phyloP scores from a whole-genome alignment of 2,113 vertebrate species.

The Cichladusa arquata region DNA sequence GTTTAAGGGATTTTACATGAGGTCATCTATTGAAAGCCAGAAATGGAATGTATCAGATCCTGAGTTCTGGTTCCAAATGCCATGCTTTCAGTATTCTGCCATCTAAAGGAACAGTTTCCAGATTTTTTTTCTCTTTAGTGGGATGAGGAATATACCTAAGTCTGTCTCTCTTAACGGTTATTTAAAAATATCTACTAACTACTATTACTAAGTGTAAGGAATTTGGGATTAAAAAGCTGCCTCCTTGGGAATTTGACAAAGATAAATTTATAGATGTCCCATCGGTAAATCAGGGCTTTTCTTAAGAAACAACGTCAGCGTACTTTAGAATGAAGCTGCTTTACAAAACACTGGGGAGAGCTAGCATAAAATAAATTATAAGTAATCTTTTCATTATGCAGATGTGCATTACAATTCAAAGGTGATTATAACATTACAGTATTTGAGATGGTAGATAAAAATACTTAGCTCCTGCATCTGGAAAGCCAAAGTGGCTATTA shows the following conservation, averaged over 20 bases:
- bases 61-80: background rate
- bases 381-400: background rate
- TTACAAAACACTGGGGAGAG: background rate
- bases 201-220: background rate
- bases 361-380: background rate
- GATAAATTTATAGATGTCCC: background rate
- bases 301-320: background rate
- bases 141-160: background rate
- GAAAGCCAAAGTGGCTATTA: background rate
- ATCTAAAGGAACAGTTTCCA: background rate
- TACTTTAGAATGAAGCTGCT: background rate
- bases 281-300: background rate
- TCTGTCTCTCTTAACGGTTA: background rate
- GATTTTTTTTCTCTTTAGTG: background rate
- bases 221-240: background rate
- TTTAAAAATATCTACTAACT: background rate
- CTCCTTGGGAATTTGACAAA: background rate
- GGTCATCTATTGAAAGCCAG: background rate
- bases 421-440: background rate
- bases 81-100: background rate
- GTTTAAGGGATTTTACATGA: background rate
- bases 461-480: background rate
- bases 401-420: background rate
- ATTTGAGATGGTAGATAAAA: background rate
- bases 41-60: background rate